Percentiles rank a stretch among this genome's conserved stretches.
phyloP scores from a whole-genome alignment of 2,797 vertebrate genomes.

The Enteromius unitaeniatus region DNA sequence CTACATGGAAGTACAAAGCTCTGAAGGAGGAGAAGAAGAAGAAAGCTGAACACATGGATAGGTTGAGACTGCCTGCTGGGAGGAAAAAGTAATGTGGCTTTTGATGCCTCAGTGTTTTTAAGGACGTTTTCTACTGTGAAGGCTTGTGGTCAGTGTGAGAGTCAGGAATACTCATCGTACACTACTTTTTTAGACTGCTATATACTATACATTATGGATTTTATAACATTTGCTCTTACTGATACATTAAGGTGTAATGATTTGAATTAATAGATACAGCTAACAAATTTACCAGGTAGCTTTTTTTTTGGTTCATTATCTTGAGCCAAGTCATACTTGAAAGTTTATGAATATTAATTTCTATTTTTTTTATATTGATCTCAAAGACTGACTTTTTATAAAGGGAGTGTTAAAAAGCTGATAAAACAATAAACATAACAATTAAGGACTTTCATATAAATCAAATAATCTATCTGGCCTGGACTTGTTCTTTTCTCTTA shows the following conservation, averaged over 20 bases:
- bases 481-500: background rate
- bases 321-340: conserved; percentile 42
- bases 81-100: conserved; percentile 65
- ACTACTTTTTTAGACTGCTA: background rate
- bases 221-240: background rate
- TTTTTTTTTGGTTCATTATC: background rate
- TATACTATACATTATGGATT: background rate
- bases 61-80: conserved; percentile 62
- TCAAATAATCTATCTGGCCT: background rate
- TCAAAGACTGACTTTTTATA: background rate
- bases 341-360: conserved; percentile 35
- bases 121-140: background rate
- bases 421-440: background rate
- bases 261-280: background rate
- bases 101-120: background rate
- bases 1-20: conserved; percentile 95
- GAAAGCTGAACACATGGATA: conserved; percentile 81
- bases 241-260: background rate
- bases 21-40: conserved; percentile 83
- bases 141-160: background rate
- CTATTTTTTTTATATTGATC: conserved; percentile 27
- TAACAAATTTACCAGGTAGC: background rate
- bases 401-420: background rate
- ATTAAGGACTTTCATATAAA: background rate
- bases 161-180: background rate